These are phyloP conservation scores for Paradoxurus hermaphroditus DNA, from an alignment of 2,113 vertebrate genomes.

Conservation along the genomic window DNA sequence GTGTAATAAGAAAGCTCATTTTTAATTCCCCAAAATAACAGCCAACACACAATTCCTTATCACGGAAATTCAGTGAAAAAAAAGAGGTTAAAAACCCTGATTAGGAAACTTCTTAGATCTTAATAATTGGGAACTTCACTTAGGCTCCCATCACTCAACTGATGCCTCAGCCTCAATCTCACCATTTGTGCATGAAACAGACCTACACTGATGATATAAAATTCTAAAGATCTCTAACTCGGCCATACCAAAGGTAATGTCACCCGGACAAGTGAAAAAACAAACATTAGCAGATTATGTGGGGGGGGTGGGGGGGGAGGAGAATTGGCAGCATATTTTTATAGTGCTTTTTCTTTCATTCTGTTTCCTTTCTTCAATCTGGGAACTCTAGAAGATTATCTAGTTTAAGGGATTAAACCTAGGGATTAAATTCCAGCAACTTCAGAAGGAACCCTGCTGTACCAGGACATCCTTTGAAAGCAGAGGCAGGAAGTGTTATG, in stretches of 20 bases:
- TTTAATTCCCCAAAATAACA: not conserved
- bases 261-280: not conserved
- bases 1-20: not conserved
- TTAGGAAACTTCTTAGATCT: not conserved
- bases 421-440: conserved; percentile 22
- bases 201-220: not conserved
- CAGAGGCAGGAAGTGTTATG: not conserved
- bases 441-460: not conserved
- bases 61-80: not conserved
- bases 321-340: not conserved
- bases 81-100: not conserved
- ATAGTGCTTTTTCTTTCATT: not conserved
- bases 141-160: not conserved
- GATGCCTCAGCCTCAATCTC: not conserved
- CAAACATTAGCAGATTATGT: not conserved
- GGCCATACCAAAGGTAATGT: not conserved
- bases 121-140: not conserved
- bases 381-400: not conserved
- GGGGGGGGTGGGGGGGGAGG: not conserved
- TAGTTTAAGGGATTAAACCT: not conserved
- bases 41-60: not conserved
- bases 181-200: not conserved
- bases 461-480: conserved; percentile 24
- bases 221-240: not conserved
- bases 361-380: not conserved